phyloP scores from a whole-genome alignment of 1,140 invertebrate species.

The Heliconius himera region DNA sequence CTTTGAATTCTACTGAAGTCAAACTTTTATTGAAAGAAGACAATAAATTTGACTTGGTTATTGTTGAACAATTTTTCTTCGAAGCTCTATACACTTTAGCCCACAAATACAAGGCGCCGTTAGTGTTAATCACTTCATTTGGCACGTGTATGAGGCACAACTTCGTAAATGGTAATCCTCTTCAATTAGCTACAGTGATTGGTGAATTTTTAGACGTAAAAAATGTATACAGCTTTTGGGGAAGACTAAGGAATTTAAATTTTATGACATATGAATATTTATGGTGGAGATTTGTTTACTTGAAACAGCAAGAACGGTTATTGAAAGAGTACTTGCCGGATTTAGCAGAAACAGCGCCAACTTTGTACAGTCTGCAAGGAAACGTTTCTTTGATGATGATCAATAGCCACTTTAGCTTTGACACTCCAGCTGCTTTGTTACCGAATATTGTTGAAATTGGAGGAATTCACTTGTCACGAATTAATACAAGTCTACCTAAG shows the following conservation, averaged over 20 bases:
- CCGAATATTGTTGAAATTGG: conserved; percentile 83
- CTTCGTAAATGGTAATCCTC: conserved; percentile 77
- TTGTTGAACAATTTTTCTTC: conserved; percentile 82
- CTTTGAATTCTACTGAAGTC: conserved; percentile 75
- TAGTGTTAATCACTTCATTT: conserved; percentile 80
- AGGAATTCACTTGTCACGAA: conserved; percentile 80
- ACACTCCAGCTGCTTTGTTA: conserved; percentile 70
- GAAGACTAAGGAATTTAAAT: conserved; percentile 68
- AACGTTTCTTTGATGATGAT: conserved; percentile 79
- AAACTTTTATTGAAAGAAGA: conserved; percentile 73
- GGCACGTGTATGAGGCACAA: conserved; percentile 82
- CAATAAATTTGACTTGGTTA: conserved; percentile 80
- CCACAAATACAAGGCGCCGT: conserved; percentile 81
- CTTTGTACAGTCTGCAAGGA: conserved; percentile 73
- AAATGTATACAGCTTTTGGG: conserved; percentile 61
- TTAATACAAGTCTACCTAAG: conserved; percentile 52
- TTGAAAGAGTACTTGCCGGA: conserved; percentile 61
- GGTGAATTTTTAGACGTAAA: conserved; percentile 74
- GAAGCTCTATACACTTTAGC: conserved; percentile 82
- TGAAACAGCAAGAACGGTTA: conserved; percentile 66
- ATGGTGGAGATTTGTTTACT: conserved; percentile 65
- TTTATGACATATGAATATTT: conserved; percentile 62
- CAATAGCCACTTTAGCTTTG: conserved; percentile 78
- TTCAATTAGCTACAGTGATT: conserved; percentile 79
- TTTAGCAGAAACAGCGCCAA: conserved; percentile 67